These are phyloP conservation scores for Ferrisia virgata DNA, from an alignment of 2,888 invertebrate genomes.

Conservation along the genomic window DNA sequence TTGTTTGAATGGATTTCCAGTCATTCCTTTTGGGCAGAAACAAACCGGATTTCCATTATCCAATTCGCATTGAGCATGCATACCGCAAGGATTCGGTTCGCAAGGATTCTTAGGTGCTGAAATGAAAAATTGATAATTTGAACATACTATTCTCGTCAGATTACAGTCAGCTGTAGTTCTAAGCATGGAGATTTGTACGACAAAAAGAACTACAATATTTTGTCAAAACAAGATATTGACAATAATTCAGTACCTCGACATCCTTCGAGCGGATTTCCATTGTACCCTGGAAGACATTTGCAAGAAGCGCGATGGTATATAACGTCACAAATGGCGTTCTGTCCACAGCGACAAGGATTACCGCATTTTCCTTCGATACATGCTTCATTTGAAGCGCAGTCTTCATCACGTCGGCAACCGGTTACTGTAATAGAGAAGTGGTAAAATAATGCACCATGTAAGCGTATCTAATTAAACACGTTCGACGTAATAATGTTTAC, in stretches of 20 bases:
- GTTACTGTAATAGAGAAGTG: slow-evolving; percentile 56
- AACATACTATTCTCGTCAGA: too few relatives aligned
- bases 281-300: slow-evolving; percentile 77
- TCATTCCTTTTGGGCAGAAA: slow-evolving; percentile 82
- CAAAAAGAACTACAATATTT: too few relatives aligned
- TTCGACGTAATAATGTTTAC: slow-evolving; percentile 11
- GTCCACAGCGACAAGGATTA: slow-evolving; percentile 75
- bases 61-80: slow-evolving; percentile 76
- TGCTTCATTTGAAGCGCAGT: slow-evolving; percentile 71
- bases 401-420: slow-evolving; percentile 69
- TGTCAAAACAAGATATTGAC: too few relatives aligned
- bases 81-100: slow-evolving; percentile 82
- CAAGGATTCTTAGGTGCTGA: slow-evolving; percentile 70
- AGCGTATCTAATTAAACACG: slow-evolving; percentile 17
- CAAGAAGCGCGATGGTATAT: slow-evolving; percentile 74
- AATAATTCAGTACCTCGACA: slow-evolving; percentile 59
- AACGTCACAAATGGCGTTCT: slow-evolving; percentile 78
- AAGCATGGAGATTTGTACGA: too few relatives aligned
- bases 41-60: slow-evolving; percentile 84
- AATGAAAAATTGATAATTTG: neutral
- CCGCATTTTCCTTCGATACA: slow-evolving; percentile 73
- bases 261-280: slow-evolving; percentile 69
- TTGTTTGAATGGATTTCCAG: slow-evolving; percentile 85
- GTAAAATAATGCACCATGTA: slow-evolving; percentile 13
- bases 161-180: too few relatives aligned